Percentiles rank a stretch among this genome's conserved stretches.
Evolutionary conservation across 2,797 vertebrate species (phyloP).

Genomic region (Sparus aurata): DNA sequence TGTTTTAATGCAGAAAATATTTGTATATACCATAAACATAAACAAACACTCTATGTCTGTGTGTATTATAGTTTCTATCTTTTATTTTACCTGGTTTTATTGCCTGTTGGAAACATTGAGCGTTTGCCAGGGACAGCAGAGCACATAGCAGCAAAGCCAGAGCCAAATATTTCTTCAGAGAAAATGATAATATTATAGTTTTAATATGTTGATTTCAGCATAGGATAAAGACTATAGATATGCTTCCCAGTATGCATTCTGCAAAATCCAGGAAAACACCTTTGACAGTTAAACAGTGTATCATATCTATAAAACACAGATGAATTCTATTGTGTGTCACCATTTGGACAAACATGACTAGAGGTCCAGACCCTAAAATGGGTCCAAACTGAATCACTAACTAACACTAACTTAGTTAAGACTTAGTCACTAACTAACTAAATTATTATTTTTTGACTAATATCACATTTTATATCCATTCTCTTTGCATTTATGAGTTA

Average conservation of each 20-base stretch:
- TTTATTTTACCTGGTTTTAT: constrained; percentile 8
- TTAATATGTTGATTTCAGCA: neutral
- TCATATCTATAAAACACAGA: neutral
- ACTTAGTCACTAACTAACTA: too few relatives aligned
- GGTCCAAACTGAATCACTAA: neutral
- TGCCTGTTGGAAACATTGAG: rapidly evolving
- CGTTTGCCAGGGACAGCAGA: constrained; percentile 54
- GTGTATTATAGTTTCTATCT: neutral
- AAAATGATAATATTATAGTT: constrained; percentile 7
- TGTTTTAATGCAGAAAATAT: neutral
- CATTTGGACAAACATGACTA: neutral
- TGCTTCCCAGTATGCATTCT: too few relatives aligned
- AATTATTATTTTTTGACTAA: neutral
- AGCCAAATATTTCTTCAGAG: constrained; percentile 64
- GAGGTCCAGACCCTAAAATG: neutral
- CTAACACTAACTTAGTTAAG: too few relatives aligned
- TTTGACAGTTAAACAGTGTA: neutral
- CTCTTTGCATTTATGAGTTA: too few relatives aligned
- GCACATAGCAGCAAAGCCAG: constrained; percentile 66
- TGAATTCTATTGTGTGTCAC: neutral
- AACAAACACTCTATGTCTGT: neutral
- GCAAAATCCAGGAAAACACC: neutral
- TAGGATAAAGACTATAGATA: neutral
- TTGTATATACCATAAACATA: neutral
- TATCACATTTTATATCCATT: neutral